Evolutionary conservation across 1,140 invertebrate genomes (phyloP), one percentile per base, ranked within the genome.

Genomic region (Caenorhabditis briggsae): DNA sequence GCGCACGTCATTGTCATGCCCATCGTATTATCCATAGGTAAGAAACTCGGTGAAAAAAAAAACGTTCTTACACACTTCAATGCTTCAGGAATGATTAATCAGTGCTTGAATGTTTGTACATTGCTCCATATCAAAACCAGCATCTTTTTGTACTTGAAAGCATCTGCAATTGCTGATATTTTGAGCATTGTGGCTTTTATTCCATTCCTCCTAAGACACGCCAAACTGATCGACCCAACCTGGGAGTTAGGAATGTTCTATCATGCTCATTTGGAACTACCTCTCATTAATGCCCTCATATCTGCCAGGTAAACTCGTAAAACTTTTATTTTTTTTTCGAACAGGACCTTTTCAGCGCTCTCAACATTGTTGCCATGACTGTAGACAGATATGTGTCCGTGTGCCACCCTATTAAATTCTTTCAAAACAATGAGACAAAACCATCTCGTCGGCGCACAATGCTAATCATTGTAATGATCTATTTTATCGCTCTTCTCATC

Each of bases 1-100:
- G 89, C 90, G 3, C 90, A 91, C 74, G 89, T 89, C 20, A 85
- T 92, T 33, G 86, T 91, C n/a, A 91, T 91, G 89, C 90, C 90
- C 20, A 48, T 83, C 41, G 65, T 91, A 2, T 82, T 90, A 41
- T 25, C 84, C 25, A 88, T 90, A n/a, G 90, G 90, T 88, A 82
- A 89, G 59, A 84, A 18, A 2, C 8, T 9, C 83, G 3, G 8
- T 12, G n/a, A 3, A 88, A 86, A 59, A 12, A 23, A n/a, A 56
- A 53, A 8, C 9, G 16, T 41, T 55, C 3, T 43, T 11, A 23
- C 23, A 59, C 50, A 20, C n/a, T 9, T 56, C n/a, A 65, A 18
- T 82, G 8, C 18, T 90, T 78, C 74, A 90, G 90, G 90, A 65
- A 88, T 91, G 53, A 84, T 91, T 16, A 91, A 91, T 83, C 90